phyloP scores from a whole-genome alignment of 2,797 vertebrate species.

The Cossypha polioptera region DNA sequence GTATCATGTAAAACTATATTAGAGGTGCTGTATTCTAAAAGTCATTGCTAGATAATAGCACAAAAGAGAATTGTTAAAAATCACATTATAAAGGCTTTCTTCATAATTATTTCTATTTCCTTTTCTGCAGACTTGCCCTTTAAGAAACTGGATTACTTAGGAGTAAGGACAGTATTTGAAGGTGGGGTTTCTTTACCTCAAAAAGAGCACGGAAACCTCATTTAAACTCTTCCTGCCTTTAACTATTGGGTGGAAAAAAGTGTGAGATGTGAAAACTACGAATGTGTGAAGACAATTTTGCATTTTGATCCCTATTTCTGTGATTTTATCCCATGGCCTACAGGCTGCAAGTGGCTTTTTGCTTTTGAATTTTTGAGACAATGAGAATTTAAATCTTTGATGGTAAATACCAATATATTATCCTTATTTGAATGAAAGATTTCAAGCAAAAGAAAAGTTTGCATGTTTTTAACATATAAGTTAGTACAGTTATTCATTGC shows the following conservation, averaged over 20 bases:
- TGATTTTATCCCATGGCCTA: not conserved
- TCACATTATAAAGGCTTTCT: not conserved
- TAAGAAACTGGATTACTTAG: not conserved
- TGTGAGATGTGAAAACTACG: not conserved
- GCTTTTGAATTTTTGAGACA: not conserved
- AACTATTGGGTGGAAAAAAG: fast-evolving
- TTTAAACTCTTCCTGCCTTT: not conserved
- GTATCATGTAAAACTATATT: not conserved
- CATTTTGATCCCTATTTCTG: not conserved
- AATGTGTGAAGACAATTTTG: not conserved
- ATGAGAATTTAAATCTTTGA: not conserved
- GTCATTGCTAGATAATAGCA: not conserved
- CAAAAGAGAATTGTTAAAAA: not conserved
- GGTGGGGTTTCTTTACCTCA: not conserved
- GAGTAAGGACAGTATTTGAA: not conserved
- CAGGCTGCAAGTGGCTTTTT: not conserved
- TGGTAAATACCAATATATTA: not conserved
- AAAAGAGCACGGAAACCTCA: not conserved
- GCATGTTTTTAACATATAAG: not conserved
- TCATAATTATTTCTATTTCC: not conserved
- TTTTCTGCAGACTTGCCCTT: not conserved
- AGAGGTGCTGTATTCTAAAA: not conserved
- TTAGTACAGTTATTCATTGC: not conserved
- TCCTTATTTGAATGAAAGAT: not conserved
- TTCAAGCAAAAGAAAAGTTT: not conserved